phyloP scores from a whole-genome alignment of 2,888 invertebrate species.

The Tenthredo amoena region DNA sequence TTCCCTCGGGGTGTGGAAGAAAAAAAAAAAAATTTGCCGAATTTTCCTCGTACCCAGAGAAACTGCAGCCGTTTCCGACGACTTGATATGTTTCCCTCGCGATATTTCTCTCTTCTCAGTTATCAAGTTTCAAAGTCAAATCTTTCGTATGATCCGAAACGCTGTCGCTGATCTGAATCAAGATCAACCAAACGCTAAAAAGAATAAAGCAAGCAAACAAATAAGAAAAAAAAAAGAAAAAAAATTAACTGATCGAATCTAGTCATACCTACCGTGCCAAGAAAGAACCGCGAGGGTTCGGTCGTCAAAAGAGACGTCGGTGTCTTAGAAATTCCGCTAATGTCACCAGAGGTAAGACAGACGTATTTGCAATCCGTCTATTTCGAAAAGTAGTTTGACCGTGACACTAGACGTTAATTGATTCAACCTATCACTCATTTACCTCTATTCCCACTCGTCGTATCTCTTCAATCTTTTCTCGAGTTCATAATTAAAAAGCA shows the following conservation, averaged over 20 bases:
- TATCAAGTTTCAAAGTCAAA: not conserved
- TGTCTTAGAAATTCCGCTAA: constrained; percentile 23
- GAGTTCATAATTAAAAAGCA: not conserved
- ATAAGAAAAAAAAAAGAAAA: not conserved
- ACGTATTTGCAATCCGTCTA: constrained; percentile 16
- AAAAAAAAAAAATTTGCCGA: not conserved
- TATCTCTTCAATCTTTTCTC: not conserved
- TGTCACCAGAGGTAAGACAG: constrained; percentile 25
- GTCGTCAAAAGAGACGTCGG: not conserved
- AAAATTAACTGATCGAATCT: not conserved
- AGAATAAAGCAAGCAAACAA: not conserved
- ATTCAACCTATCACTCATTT: constrained; percentile 32
- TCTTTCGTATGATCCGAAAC: not conserved
- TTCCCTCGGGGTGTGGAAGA: not conserved
- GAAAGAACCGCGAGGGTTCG: constrained; percentile 29
- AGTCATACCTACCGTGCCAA: constrained; percentile 37
- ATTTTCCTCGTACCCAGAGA: not conserved
- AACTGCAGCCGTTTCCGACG: not conserved
- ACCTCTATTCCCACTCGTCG: not conserved
- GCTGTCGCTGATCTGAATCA: not conserved
- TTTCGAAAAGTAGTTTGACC: constrained; percentile 46
- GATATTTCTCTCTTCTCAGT: not conserved
- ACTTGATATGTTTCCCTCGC: not conserved
- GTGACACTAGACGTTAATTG: constrained; percentile 47
- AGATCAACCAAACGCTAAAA: not conserved